Percentiles rank a stretch among this genome's conserved stretches.
Conservation (phyloP, 2,888 invertebrate genomes). For the Agrotis segetum region DNA sequence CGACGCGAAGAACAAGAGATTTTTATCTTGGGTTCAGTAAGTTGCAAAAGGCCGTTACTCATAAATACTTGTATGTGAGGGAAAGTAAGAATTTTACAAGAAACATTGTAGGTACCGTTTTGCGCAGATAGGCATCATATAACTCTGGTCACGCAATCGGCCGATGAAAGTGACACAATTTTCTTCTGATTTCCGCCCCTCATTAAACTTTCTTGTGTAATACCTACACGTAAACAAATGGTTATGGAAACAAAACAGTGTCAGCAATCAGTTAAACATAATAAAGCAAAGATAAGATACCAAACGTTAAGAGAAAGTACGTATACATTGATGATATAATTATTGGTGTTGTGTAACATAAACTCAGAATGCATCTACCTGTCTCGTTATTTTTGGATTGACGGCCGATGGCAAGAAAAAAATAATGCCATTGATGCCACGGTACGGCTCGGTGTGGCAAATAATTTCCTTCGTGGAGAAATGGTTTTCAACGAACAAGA, state of each 20-base stretch:
- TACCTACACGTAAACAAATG: constrained; percentile 32
- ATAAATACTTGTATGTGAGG: constrained; percentile 35
- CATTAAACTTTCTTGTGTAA: constrained; percentile 45
- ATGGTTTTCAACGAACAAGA: no score
- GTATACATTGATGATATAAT: constrained; percentile 47
- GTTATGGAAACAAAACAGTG: constrained; percentile 21
- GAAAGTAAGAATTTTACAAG: constrained; percentile 53
- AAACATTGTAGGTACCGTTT: constrained; percentile 35
- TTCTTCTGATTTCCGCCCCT: constrained; percentile 35
- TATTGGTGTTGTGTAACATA: constrained; percentile 43
- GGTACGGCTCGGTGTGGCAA: no score
- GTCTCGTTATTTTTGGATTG: constrained; percentile 17
- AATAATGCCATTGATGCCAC: no score
- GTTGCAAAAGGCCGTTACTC: constrained; percentile 33
- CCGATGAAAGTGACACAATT: constrained; percentile 51
- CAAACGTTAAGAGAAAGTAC: constrained; percentile 50
- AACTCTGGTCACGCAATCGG: constrained; percentile 41
- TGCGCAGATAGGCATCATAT: constrained; percentile 12
- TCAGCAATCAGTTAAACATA: constrained; percentile 19
- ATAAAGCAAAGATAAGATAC: constrained; percentile 5
- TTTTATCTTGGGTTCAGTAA: constrained; percentile 26
- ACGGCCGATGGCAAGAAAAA: not conserved
- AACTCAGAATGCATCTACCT: constrained; percentile 15
- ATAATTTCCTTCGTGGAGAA: no score
- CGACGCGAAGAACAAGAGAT: constrained; percentile 33